These are phyloP conservation scores for Platygyra sinensis DNA, from an alignment of 64 coral and sea anemone genomes.

Conservation along the genomic window DNA sequence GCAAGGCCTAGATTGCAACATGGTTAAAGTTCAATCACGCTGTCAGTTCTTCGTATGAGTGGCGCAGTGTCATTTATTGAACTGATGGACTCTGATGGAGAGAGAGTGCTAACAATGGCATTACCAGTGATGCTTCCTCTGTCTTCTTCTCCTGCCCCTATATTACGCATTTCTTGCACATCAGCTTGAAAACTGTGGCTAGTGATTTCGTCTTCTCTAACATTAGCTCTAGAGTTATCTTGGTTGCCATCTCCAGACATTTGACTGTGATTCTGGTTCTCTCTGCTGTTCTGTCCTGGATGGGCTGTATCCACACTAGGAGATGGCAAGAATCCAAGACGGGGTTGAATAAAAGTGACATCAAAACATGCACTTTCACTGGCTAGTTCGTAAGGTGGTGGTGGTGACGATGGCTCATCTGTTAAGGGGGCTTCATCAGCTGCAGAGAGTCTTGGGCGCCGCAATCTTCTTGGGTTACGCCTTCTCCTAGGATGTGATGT, in stretches of 20 bases:
- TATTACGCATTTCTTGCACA: neutral
- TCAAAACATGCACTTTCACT: neutral
- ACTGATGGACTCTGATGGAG: slow-evolving; percentile 26
- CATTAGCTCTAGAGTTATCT: neutral
- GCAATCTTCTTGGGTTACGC: slow-evolving; percentile 31
- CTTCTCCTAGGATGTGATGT: slow-evolving; percentile 52
- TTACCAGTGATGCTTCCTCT: neutral
- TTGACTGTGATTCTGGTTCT: neutral
- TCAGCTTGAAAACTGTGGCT: neutral
- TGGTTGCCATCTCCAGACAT: neutral
- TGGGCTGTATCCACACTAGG: neutral
- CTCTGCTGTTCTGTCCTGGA: neutral
- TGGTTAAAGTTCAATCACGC: slow-evolving; percentile 5
- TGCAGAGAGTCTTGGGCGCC: slow-evolving; percentile 43
- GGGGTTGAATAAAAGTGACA: slow-evolving; percentile 2
- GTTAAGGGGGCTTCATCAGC: slow-evolving; percentile 45
- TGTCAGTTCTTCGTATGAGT: slow-evolving; percentile 5
- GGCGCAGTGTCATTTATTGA: slow-evolving; percentile 24
- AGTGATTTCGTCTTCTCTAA: neutral
- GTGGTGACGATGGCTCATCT: slow-evolving; percentile 71
- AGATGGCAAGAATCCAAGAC: neutral
- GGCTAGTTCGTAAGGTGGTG: slow-evolving; percentile 45
- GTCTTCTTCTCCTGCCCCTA: neutral
- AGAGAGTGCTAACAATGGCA: neutral
- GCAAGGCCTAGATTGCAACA: too few relatives aligned